Evolutionary conservation across 2,888 invertebrate genomes (phyloP), one percentile per base, ranked within the genome.

Genomic region (Oscheius sp.): DNA sequence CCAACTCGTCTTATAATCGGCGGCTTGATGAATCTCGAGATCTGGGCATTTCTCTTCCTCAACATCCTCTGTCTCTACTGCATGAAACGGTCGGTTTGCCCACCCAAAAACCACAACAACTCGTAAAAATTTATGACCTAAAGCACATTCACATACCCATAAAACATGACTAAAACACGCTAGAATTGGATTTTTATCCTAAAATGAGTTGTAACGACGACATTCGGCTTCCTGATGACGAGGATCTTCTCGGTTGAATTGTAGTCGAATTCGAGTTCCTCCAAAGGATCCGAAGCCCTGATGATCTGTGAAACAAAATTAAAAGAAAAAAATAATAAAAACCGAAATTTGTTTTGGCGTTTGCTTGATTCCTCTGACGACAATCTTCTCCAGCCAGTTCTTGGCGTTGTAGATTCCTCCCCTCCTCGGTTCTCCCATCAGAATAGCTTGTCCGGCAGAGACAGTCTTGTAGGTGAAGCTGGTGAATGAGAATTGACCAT

Each of bases 141-240:
- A n/a, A n/a, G n/a, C n/a, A n/a, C n/a, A n/a, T n/a, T n/a, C n/a
- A n/a, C n/a, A n/a, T n/a, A n/a, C n/a, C n/a, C n/a, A n/a, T n/a
- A n/a, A n/a, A n/a, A n/a, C n/a, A n/a, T n/a, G n/a, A n/a, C n/a
- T n/a, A n/a, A n/a, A n/a, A n/a, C n/a, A n/a, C n/a, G 42, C 50
- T 57, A 37, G 37, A 57, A 74, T 27, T 29, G 12, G 33, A 75
- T 17, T 8, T 63, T 72, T 55, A 81, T 74, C 33, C 67, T 70
- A 72, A 63, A 81, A 39, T 61, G 65, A n/a, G 65, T 74, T 10
- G 81, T 78, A 52, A 84, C 73, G 45, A 75, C 77, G n/a, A 78
- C 82, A 39, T 77, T 80, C 6, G 85, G 85, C 65, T 85, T 86
- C 42, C 84, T 79, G 58, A 85, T 83, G 23, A 75, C 71, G 52